Base-by-base conservation (phyloP, 2,888 invertebrate genomes). In the Rhyacophila evoluta region DNA sequence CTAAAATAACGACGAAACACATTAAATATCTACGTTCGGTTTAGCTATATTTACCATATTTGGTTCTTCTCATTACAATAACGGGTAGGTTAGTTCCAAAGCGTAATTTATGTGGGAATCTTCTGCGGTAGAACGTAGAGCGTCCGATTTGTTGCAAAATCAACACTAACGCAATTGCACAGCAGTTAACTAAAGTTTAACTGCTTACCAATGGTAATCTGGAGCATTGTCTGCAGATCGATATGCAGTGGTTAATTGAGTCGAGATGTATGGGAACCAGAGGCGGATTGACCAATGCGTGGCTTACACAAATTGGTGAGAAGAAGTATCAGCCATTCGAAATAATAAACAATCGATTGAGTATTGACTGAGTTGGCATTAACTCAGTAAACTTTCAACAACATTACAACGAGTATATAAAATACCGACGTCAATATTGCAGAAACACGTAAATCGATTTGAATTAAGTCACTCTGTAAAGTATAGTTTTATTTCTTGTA, bases 71-170 rank as follows among this genome's bases (percentile, higher is more conserved):
- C 55, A 55, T 41, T 41, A 41, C 41, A 41, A 19, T 55, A 55
- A 19, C 19, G 55, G 12, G 1, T 15, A 19, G 55, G 55, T 19
- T 19, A 19, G 55, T 19, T 33, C 29, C 6, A 33, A 33, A 55
- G 19, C 10, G 55, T 55, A 55, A 55, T 55, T 12, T 55, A 55
- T 55, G 55, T 55, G 55, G 55, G 55, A 55, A 55, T 55, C 55
- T 55, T 19, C 55, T 10, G 55, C 55, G 19, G 8, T 1, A 10
- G 55, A 19, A 19, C 55, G 25, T 15, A 55, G 55, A 55, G 55
- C 55, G 8, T 25, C 55, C 55, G 55, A 55, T 19, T 55, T 55
- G 55, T 55, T 55, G 55, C 55, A 55, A 55, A 55, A 55, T 55
- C 15, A 55, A 55, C 55, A 25, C 55, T 19, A 55, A 55, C 55